These are phyloP conservation scores for Turritopsis dohrnii DNA, from an alignment of 30 jellyfish, hydroid and myxozoan genomes.

Conservation along the genomic window DNA sequence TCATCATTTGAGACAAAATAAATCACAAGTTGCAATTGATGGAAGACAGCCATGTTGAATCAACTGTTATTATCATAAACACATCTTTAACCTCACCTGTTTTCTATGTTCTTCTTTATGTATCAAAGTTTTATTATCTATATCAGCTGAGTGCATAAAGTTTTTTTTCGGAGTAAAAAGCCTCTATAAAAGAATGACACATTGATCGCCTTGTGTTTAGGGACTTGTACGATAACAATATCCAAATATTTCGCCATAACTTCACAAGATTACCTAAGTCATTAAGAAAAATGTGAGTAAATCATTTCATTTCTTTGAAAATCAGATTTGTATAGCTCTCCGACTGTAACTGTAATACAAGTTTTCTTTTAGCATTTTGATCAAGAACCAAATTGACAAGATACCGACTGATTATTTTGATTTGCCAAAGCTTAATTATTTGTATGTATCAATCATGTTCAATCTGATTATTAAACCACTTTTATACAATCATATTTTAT, in stretches of 20 bases:
- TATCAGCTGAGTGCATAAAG: too few species aligned
- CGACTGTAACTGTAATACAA: background rate
- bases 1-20: too few species aligned
- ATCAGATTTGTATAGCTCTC: background rate
- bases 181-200: background rate
- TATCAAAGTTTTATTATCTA: too few species aligned
- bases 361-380: constrained; percentile 35
- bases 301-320: background rate
- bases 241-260: constrained; percentile 45
- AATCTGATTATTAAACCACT: background rate
- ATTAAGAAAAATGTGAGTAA: constrained; percentile 47
- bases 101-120: too few species aligned
- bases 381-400: constrained; percentile 56
- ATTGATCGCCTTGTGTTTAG: constrained; percentile 9
- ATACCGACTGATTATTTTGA: constrained; percentile 52
- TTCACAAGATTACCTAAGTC: constrained; percentile 52
- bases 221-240: constrained; percentile 46
- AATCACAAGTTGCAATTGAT: too few species aligned
- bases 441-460: background rate
- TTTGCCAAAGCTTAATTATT: constrained; percentile 32
- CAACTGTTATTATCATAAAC: too few species aligned
- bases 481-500: too few species aligned
- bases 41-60: too few species aligned
- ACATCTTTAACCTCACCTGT: too few species aligned
- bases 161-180: too few species aligned